Evolutionary conservation across 2,113 vertebrate genomes (phyloP).

Genomic region (Gymnogyps californianus): DNA sequence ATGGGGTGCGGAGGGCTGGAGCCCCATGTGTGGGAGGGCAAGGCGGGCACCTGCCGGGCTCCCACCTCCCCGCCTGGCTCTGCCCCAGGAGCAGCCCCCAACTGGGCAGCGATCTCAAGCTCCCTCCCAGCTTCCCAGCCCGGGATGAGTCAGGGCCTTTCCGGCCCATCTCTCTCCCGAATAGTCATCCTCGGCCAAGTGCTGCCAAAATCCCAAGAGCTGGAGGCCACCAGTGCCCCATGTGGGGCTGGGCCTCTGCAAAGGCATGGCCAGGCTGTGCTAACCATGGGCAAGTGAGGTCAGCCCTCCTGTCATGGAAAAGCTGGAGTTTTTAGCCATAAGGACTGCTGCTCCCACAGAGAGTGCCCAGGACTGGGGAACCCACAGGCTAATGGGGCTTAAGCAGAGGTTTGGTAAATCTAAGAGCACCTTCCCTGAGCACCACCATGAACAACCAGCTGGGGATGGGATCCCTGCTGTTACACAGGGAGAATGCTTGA

Average conservation of each 20-base stretch:
- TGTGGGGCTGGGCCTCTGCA: not conserved
- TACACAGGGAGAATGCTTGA: not conserved
- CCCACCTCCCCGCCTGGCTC: not conserved
- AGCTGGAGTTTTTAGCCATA: not conserved
- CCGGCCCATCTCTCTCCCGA: not conserved
- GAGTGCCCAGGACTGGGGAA: not conserved
- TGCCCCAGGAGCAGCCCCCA: not conserved
- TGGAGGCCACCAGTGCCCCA: too few species aligned
- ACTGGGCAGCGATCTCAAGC: not conserved
- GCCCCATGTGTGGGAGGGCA: not conserved
- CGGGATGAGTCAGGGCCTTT: not conserved
- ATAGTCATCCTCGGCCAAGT: not conserved
- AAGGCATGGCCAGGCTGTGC: not conserved
- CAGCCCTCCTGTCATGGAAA: not conserved
- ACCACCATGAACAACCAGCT: too few species aligned
- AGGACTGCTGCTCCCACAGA: not conserved
- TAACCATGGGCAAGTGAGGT: not conserved
- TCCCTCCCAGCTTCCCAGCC: not conserved
- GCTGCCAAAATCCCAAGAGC: not conserved
- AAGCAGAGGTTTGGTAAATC: not conserved
- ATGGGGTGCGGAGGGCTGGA: fast-evolving
- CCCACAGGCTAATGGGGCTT: not conserved
- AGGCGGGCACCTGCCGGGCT: not conserved
- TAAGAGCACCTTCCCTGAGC: not conserved
- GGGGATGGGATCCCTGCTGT: not conserved